Base-by-base conservation (phyloP, 2,797 vertebrate species). In the Lophius americanus region DNA sequence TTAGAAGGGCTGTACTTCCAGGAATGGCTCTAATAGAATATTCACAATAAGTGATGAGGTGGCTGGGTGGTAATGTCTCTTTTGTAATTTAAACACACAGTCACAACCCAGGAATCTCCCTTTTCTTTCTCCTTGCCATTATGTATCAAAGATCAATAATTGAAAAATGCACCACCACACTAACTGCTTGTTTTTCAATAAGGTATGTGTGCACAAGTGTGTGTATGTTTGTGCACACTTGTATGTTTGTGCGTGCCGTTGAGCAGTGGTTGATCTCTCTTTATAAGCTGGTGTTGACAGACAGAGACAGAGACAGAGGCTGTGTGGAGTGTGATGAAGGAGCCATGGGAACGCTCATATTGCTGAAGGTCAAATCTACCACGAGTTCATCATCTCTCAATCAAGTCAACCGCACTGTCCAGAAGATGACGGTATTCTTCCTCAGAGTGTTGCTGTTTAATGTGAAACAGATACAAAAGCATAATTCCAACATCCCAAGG, bases 221-320 rank as follows among this genome's bases (percentile, higher is more conserved):
- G 66, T 50, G 74, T 59, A 44, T 60, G 38, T 59, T 52, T 66
- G 71, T 23, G 23, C 23, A n/a, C 47, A 36, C 37, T 60, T 50
- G 74, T 59, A 42, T 60, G 35, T 56, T 50, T 64, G 66, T 58
- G 69, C 44, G 64, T 43, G 68, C 68, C 55, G 75, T 75, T 35
- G 4, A 53, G 11, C 61, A 48, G 55, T 46, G 82, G 80, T 56
- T 71, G 50, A 69, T 78, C 73, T 84, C 65, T 80, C 74, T 65
- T 88, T 84, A 91, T 92, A 85, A 70, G 70, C 73, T 76, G 70
- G 86, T 79, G 91, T 54, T 85, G 88, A 92, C 85, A 90, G 87
- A 70, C 65, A 48, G 60, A 84, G 79, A 84, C 84, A 48, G 61
- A 84, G 79, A 84, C 84, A 83, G 82, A 80, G 79, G 75, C 75